Base-by-base conservation (phyloP, 1,140 invertebrate species). In the Leguminivora glycinivorella region DNA sequence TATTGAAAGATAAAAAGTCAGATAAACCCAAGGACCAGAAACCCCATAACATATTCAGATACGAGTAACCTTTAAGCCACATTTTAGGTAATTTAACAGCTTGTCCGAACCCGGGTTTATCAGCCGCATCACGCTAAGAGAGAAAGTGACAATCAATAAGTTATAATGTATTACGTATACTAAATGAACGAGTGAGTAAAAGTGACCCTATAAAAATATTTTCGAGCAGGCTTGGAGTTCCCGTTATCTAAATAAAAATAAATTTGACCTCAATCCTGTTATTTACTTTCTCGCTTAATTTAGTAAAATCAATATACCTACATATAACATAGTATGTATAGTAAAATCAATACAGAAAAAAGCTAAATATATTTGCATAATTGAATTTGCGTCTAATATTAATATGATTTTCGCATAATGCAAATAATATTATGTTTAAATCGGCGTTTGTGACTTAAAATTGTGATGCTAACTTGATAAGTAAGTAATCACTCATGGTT, bases 121-220 rank as follows among this genome's bases (percentile, higher is more conserved):
- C 25, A 63, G 58, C 26, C 2, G 26, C 58, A 63, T 63, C 77
- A 82, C 69, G 71, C 72, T 67, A 71, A 79, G 77, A 75, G 84
- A 85, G 84, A 86, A 87, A 89, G 83, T 81, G 66, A 76, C 56
- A 75, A 56, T 68, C 22, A 72, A 78, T 73, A 73, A 56, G 68
- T 75, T 67, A 75, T 75, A 70, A 77, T 70, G 60, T 70, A 70
- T 73, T 72, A 52, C 67, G 38, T 68, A 70, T 70, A 52, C 56
- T 68, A 26, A 71, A 63, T 63, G 26, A 63, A 34, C 58, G 58
- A 63, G 58, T 63, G 25, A 63, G 58, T 63, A 63, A 63, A 63
- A 63, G 58, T 63, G 58, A 63, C 25, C 58, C 58, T 63, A 63
- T 63, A 63, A 63, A 63, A 63, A 31, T 63, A 19, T 63, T 63